Base-by-base conservation (phyloP, 2,888 invertebrate species). In the Drosophila borborema region DNA sequence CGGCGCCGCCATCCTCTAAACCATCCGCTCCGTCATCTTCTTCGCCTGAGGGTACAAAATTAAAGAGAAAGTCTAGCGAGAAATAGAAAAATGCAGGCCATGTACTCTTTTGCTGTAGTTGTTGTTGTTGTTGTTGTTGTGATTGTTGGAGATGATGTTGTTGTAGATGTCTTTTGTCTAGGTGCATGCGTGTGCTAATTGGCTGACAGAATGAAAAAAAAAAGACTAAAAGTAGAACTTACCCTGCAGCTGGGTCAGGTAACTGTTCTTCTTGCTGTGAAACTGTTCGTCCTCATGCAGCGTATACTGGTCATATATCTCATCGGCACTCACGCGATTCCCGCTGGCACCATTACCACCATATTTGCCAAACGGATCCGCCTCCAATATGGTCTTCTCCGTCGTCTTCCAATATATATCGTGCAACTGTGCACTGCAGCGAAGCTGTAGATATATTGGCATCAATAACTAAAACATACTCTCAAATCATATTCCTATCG, bases 371-470 rank as follows among this genome's bases (percentile, higher is more conserved):
- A 80, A 65, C 1, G 85, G 90, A 78, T 93, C 93, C 77, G 95
- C 95, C 85, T 95, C 94, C 86, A 95, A 95, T 41, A 95, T 94
- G 78, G 94, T 95, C 82, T 95, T 95, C 91, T 96, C 96, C 9
- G 95, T 95, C 86, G 95, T 95, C 91, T 95, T 94, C 94, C 95
- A 95, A 91, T 96, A 96, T 54, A 96, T 93, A 81, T 95, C 94
- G 90, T 95, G 94, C 82, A 96, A 94, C 72, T 95, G 95, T 1
- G 96, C 95, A 73, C 95, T 95, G 92, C 96, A 96, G 2, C 95
- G 94, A 48, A 96, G 93, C 93, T 95, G 68, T n/a, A 56, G 40
- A 61, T 12, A 51, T 14, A 5, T 16, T 16, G 1, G 5, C 2
- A 38, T 16, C 14, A 6, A 16, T 38, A 38, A 14, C 5, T 16